phyloP scores from a whole-genome alignment of 2,113 vertebrate genomes.

The Menidia beryllina region DNA sequence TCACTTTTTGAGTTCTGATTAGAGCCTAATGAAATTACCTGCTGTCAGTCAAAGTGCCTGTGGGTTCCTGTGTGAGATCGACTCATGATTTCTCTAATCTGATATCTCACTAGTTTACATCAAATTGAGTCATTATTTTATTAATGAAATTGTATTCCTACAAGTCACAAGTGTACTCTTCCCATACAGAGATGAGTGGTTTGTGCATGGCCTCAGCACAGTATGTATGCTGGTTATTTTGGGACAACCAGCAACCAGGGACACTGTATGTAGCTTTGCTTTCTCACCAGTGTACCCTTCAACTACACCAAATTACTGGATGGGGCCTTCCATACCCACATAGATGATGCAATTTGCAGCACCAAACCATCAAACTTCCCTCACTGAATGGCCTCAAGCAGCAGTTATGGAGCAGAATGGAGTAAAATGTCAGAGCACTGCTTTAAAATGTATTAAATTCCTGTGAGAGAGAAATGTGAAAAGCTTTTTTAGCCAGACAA shows the following conservation, averaged over 20 bases:
- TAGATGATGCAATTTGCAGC: conserved; percentile 18
- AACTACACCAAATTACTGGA: conserved; percentile 6
- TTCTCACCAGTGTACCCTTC: background rate
- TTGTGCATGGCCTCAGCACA: background rate
- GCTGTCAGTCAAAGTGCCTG: conserved; percentile 19
- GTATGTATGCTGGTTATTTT: background rate
- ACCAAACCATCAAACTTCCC: conserved; percentile 1
- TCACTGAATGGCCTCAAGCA: conserved; percentile 9
- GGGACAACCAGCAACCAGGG: too few species aligned
- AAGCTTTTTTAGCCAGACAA: background rate
- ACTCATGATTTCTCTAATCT: conserved; percentile 13
- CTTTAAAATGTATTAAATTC: conserved; percentile 37
- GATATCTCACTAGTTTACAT: background rate
- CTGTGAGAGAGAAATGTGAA: conserved; percentile 8
- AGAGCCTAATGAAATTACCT: conserved; percentile 46
- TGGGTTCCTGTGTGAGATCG: conserved; percentile 4
- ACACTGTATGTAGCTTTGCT: background rate
- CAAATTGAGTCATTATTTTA: conserved; percentile 19
- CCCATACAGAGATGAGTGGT: background rate
- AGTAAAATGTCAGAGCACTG: conserved; percentile 23
- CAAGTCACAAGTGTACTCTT: background rate
- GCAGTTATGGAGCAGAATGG: conserved; percentile 23
- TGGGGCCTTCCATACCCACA: conserved; percentile 7
- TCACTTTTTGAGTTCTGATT: conserved; percentile 29
- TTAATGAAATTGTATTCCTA: background rate